These are phyloP conservation scores for Chirona hameri DNA, from an alignment of 2,888 invertebrate genomes.

Conservation along the genomic window DNA sequence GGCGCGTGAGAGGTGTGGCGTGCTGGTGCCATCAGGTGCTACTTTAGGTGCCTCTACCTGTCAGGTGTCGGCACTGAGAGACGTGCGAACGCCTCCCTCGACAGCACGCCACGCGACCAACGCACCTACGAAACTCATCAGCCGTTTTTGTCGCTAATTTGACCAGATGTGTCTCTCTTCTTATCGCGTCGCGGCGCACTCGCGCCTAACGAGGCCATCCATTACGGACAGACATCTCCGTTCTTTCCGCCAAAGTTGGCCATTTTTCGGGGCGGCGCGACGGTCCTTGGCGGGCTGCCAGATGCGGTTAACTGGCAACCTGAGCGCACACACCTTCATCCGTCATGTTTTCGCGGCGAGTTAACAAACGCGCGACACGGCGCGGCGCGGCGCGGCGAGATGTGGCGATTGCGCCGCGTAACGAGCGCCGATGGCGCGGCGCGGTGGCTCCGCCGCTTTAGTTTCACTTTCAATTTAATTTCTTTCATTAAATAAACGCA, in stretches of 20 bases:
- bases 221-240: neutral
- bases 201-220: slow-evolving; percentile 23
- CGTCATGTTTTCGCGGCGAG: slow-evolving; percentile 23
- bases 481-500: neutral
- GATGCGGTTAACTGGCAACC: neutral
- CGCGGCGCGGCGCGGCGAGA: neutral
- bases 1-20: no score
- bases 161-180: slow-evolving; percentile 4
- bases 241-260: slow-evolving; percentile 24
- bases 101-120: neutral
- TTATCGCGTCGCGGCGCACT: neutral
- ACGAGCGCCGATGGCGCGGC: neutral
- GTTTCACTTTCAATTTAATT: neutral
- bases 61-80: no score
- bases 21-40: no score
- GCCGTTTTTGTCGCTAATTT: slow-evolving; percentile 10
- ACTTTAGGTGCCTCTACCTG: no score
- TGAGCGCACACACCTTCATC: neutral
- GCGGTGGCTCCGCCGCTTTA: neutral
- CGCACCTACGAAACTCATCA: neutral
- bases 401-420: neutral
- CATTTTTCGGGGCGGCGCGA: neutral
- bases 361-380: neutral
- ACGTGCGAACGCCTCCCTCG: neutral
- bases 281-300: neutral